These are phyloP conservation scores for Thereva nobilitata DNA, from an alignment of 2,888 invertebrate species.

Conservation along the genomic window DNA sequence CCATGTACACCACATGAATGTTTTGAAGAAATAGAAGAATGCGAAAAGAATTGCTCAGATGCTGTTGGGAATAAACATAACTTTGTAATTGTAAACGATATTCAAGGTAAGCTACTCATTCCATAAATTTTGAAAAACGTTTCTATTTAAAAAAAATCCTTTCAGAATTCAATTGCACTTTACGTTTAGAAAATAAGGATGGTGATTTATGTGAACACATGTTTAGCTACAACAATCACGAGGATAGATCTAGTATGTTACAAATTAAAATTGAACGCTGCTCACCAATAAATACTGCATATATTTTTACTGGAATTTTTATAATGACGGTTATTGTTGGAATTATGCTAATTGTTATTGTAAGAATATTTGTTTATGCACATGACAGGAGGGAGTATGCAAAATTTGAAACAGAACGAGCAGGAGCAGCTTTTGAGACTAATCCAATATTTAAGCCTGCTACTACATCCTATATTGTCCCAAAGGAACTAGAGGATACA, in stretches of 20 bases:
- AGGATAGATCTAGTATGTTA: constrained; percentile 47
- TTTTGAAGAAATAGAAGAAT: constrained; percentile 45
- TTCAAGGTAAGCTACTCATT: not conserved
- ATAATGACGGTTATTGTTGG: constrained; percentile 60
- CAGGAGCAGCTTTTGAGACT: constrained; percentile 56
- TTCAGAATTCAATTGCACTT: constrained; percentile 45
- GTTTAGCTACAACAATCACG: constrained; percentile 49
- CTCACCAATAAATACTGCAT: constrained; percentile 46
- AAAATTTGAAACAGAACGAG: constrained; percentile 60
- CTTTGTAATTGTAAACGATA: no score
- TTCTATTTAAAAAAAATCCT: no score
- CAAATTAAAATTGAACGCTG: constrained; percentile 49
- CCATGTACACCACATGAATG: constrained; percentile 50
- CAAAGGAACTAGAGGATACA: constrained; percentile 50
- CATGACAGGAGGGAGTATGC: constrained; percentile 63
- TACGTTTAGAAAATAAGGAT: constrained; percentile 49
- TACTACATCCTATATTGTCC: constrained; percentile 62
- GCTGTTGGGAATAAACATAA: no score
- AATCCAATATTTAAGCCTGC: constrained; percentile 71
- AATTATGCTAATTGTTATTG: constrained; percentile 56
- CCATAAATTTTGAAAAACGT: not conserved
- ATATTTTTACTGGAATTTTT: constrained; percentile 55
- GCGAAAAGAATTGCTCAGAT: no score
- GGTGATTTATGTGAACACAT: constrained; percentile 52
- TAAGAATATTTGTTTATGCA: constrained; percentile 58